Base-by-base conservation (phyloP, 1,140 invertebrate species). In the Drosophila athabasca region DNA sequence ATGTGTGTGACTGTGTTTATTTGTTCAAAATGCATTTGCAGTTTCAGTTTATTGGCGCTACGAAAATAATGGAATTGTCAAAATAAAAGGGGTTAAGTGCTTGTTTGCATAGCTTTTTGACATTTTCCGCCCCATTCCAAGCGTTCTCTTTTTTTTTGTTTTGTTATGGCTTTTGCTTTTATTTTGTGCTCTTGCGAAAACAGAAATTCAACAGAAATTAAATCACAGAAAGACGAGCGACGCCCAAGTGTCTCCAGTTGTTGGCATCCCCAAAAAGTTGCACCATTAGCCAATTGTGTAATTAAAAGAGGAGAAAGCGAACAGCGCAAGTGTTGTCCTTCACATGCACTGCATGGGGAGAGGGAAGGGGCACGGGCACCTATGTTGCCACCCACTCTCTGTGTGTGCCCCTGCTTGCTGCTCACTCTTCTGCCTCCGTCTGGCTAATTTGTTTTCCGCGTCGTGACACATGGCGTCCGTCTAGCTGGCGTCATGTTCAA, bases 61-160 rank as follows among this genome's bases (percentile, higher is more conserved):
- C 61, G 53, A 80, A 83, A 84, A 85, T 80, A 84, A 80, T 85
- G 76, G 76, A 76, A 84, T 80, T 84, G 81, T 85, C 81, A 80
- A 85, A 84, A 80, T 84, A 80, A 75, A 84, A 69, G 62, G 76
- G 76, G 81, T 85, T 84, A 84, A 84, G 76, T 85, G 81, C 76
- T 84, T 85, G 76, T 85, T 85, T 84, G 81, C 81, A 84, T 84
- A 80, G 64, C 57, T 84, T 73, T 84, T 60, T 73, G 58, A 60
- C 62, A 71, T 62, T 72, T 74, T 45, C 49, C 35, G 1, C 58
- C 26, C 31, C 22, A 19, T 13, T 44, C 17, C 58, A 52, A 51
- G 29, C 44, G 64, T 31, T 46, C 24, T 53, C 29, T 44, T 61
- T 29, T 62, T 24, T 31, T 19, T 15, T 8, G 24, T 54, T 65